Evolutionary conservation across 92 coral and sea anemone genomes (phyloP).

Genomic region (Epizoanthus illoricatus): DNA sequence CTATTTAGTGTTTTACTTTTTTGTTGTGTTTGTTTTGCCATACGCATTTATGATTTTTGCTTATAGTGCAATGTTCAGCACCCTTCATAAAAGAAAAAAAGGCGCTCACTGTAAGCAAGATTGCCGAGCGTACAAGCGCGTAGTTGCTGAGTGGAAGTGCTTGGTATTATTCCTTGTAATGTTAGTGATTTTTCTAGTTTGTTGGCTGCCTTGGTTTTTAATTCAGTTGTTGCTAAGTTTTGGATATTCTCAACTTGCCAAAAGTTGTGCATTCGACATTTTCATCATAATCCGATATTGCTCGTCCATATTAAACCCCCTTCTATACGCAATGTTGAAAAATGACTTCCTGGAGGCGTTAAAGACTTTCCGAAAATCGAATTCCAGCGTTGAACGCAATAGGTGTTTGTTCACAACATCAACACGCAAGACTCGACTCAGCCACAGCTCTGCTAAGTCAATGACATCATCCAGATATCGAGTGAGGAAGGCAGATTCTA

Average conservation of each 20-base stretch:
- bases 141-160: slow-evolving; percentile 21
- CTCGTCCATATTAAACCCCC: slow-evolving; percentile 20
- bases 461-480: too few relatives aligned
- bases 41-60: slow-evolving; percentile 19
- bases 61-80: slow-evolving; percentile 14
- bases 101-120: neutral
- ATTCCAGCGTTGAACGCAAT: too few relatives aligned
- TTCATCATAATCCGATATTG: slow-evolving; percentile 7
- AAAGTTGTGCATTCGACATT: neutral
- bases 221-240: neutral
- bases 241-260: neutral
- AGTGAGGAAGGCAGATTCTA: too few relatives aligned
- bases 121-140: neutral
- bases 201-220: slow-evolving; percentile 23
- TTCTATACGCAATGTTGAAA: slow-evolving; percentile 23
- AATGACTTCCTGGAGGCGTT: slow-evolving; percentile 9
- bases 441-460: too few relatives aligned
- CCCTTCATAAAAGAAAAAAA: slow-evolving; percentile 8
- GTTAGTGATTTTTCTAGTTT: slow-evolving; percentile 16
- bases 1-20: neutral
- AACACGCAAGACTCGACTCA: neutral
- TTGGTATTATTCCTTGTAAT: slow-evolving; percentile 15
- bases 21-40: slow-evolving; percentile 19
- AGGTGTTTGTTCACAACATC: neutral
- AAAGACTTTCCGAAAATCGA: neutral